These are phyloP conservation scores for Limnephilus lunatus DNA, from an alignment of 2,888 invertebrate genomes.

Conservation along the genomic window DNA sequence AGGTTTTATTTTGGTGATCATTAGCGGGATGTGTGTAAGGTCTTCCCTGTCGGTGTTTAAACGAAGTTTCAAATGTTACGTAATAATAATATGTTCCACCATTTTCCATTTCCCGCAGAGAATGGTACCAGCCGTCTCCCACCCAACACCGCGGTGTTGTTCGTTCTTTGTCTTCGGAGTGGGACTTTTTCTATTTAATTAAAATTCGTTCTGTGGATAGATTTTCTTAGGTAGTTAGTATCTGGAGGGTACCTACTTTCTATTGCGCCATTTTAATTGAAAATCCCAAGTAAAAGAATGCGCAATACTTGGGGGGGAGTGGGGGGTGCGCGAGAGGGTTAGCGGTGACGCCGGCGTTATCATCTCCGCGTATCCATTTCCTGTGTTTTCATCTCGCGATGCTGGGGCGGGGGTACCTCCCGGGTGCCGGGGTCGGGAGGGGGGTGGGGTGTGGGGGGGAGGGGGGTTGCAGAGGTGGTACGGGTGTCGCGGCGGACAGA, in stretches of 20 bases:
- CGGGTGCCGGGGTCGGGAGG: slow-evolving; percentile 68
- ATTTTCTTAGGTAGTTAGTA: neutral
- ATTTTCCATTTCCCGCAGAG: slow-evolving; percentile 17
- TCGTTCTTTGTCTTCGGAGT: neutral
- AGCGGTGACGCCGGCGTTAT: slow-evolving; percentile 65
- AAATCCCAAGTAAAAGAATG: slow-evolving; percentile 29
- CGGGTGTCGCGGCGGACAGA: slow-evolving; percentile 77
- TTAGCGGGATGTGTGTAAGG: neutral
- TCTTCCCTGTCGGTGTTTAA: neutral
- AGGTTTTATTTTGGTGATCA: neutral
- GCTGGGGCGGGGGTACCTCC: slow-evolving; percentile 62
- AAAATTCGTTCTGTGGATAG: neutral
- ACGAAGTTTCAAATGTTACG: slow-evolving; percentile 15
- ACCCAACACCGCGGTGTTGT: neutral
- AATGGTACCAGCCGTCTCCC: neutral
- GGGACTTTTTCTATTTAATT: neutral
- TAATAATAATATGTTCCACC: slow-evolving; percentile 8
- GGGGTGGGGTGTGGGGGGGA: slow-evolving; percentile 68
- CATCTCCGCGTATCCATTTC: slow-evolving; percentile 65
- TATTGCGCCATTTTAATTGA: slow-evolving; percentile 31
- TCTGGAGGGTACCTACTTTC: neutral
- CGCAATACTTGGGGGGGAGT: slow-evolving; percentile 67
- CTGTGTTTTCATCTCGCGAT: slow-evolving; percentile 65
- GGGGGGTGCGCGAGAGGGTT: slow-evolving; percentile 64
- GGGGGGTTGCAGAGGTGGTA: slow-evolving; percentile 67